Evolutionary conservation across 1,140 invertebrate species (phyloP), one percentile per base, ranked within the genome.

Genomic region (Epicauta chinensis): DNA sequence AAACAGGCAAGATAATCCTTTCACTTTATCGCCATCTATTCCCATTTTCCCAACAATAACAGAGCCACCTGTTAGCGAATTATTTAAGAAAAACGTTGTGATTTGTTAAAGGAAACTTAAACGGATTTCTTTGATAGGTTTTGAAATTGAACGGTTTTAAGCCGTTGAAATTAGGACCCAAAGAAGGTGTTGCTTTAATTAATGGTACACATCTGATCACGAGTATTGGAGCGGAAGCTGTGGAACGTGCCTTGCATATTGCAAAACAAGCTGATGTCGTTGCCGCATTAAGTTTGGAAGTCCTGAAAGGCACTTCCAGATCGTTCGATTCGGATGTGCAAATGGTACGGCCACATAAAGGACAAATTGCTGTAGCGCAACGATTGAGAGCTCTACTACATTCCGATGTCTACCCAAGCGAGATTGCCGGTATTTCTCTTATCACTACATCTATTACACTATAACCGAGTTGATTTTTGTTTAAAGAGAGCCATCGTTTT

Each of bases 161-260:
- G 51, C 81, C 82, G 7, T 75, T 87, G 32, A 69, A 67, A 16
- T 68, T 85, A n/a, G 72, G 75, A 46, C 75, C 82, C 10, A 87
- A 87, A 74, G 84, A 87, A 75, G 85, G 85, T 12, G 62, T 88
- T 15, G 81, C 84, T 10, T 63, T 89, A 43, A 84, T 89, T 56
- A 88, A 88, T 68, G 85, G 85, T 44, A 88, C 85, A 11, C 86
- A 88, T 66, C 71, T 89, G 37, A 87, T 87, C 36, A 81, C 83
- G 16, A 77, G 83, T 13, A 67, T 88, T 31, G 86, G 84, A 23
- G 79, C 81, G 11, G 81, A 86, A 71, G 84, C 81, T 10, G 70
- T 85, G 2, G 80, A 84, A 61, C 69, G 84, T 57, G 80, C 83
- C 0, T 72, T 72, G 29, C 73, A 72, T 23, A 77, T 86, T 35